Base-by-base conservation (phyloP, 2,113 vertebrate genomes). In the Struthio camelus region DNA sequence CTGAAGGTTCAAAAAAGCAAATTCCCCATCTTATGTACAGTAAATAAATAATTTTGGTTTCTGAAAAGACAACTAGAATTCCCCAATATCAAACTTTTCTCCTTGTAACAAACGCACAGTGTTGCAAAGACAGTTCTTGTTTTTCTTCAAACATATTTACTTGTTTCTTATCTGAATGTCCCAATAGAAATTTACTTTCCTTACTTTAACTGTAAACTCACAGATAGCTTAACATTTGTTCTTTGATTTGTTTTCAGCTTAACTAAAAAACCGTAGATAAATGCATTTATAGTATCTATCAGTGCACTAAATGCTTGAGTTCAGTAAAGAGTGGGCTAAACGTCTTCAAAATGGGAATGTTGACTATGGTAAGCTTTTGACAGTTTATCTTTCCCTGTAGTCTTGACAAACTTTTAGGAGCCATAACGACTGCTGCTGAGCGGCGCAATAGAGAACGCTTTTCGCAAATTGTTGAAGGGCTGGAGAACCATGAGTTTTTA, bases 401-500 rank as follows among this genome's bases (percentile, higher is more conserved):
- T 51, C 95, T 99, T 96, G 99, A 99, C 96, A 99, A 99, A 98
- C 98, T 99, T 96, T 98, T 99, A 94, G 99, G 98, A 95, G 99
- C 99, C 93, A 99, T 99, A 97, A 99, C 98, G 56, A 98, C 99
- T 65, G 99, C 99, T 95, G 99, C 99, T 54, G 99, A 99, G 96
- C 98, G 98, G 95, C 99, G 99, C 97, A 99, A 98, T 72, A 99
- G 98, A 95, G 99, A 99, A 81, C 98, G 99, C 36, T 99, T 99
- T 96, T 98, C 99, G 87, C 96, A 98, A 72, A 99, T 99, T 87
- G 99, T 99, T 34, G 99, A 99, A 94, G 99, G 99, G 85, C 96
- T 99, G 95, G 98, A 99, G 97, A 99, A 99, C 97, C 99, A 99
- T 1, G 99, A 99, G 96, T 98, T 98, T 73, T 98, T 99, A 89